phyloP scores from a whole-genome alignment of 2,113 vertebrate genomes.

The Manacus vitellinus region DNA sequence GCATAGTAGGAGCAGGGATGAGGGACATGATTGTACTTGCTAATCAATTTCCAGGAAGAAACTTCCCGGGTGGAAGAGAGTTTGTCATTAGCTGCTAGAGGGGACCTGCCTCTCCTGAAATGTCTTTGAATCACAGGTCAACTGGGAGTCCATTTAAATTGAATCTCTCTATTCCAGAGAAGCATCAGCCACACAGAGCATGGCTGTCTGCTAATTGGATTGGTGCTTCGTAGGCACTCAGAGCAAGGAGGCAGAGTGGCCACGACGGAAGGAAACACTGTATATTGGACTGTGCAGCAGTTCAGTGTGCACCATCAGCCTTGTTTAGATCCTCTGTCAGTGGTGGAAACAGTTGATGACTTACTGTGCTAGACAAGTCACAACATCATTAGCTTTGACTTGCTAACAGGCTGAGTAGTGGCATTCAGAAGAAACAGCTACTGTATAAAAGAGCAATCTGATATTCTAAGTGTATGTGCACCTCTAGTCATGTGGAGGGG shows the following conservation, averaged over 20 bases:
- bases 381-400: not conserved
- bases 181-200: not conserved
- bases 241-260: not conserved
- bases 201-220: not conserved
- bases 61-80: not conserved
- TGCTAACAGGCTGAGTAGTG: not conserved
- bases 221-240: not conserved
- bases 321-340: not conserved
- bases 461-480: not conserved
- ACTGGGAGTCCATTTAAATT: not conserved
- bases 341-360: not conserved
- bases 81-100: not conserved
- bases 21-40: not conserved
- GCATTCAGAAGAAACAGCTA: not conserved
- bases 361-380: not conserved
- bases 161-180: not conserved
- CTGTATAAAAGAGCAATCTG: not conserved
- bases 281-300: not conserved
- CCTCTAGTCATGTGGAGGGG: not conserved
- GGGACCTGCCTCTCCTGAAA: not conserved
- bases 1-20: not conserved
- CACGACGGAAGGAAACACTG: not conserved
- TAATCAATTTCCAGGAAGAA: not conserved
- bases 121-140: not conserved
- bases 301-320: not conserved